A percentile compares a stretch with the other conserved stretches of the same genome.
phyloP scores from a whole-genome alignment of 2,797 vertebrate species.

The Chiropotes sagulatus region DNA sequence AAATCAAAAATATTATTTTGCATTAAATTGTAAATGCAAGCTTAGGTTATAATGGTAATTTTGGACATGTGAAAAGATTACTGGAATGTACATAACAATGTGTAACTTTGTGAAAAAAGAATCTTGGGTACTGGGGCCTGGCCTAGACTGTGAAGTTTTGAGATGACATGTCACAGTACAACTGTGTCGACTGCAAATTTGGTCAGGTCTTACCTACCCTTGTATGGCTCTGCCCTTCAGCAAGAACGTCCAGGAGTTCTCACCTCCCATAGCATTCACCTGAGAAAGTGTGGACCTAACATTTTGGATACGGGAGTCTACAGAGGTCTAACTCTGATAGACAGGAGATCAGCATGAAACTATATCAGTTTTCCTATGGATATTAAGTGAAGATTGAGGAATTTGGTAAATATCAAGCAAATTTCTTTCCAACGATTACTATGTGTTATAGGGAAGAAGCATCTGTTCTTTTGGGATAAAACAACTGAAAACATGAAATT shows the following conservation, averaged over 20 bases:
- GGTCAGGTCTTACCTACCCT: neutral
- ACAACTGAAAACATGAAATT: conserved; percentile 47
- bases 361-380: neutral
- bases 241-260: neutral
- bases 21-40: conserved; percentile 44
- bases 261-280: neutral
- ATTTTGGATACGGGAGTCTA: conserved; percentile 14
- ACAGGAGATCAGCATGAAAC: neutral
- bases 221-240: neutral
- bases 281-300: neutral
- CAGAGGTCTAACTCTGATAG: neutral
- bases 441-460: neutral
- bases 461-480: conserved; percentile 39
- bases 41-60: neutral
- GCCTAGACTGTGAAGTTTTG: neutral
- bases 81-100: neutral
- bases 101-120: neutral
- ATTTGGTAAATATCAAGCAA: conserved; percentile 47
- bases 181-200: neutral
- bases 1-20: conserved; percentile 52
- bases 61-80: conserved; percentile 50
- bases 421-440: neutral
- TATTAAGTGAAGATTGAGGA: conserved; percentile 19
- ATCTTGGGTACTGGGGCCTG: neutral
- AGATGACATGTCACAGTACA: neutral